Percentiles rank a stretch among this genome's conserved stretches.
These are phyloP conservation scores for Endomychus coccineus DNA, from an alignment of 2,888 invertebrate species.

Conservation along the genomic window DNA sequence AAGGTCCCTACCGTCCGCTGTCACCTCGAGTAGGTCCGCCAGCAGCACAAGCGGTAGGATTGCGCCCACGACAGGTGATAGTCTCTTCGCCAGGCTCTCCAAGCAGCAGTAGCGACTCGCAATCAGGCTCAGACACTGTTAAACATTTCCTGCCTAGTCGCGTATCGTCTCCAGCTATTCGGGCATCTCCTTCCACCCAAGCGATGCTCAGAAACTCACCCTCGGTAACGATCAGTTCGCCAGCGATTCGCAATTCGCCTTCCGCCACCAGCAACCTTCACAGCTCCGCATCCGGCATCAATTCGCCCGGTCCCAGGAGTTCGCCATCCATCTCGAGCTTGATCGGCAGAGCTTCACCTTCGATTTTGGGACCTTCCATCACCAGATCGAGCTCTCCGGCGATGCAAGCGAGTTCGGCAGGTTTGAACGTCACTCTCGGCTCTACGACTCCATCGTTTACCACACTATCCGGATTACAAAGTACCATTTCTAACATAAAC, in stretches of 20 bases:
- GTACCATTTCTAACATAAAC: conserved; percentile 37
- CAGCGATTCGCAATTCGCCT: conserved; percentile 35
- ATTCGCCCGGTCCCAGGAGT: conserved; percentile 39
- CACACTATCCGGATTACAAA: conserved; percentile 36
- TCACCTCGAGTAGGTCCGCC: conserved; percentile 58
- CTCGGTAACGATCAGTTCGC: conserved; percentile 31
- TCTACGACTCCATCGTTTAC: conserved; percentile 40
- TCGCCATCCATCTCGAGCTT: conserved; percentile 38
- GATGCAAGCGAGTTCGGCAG: conserved; percentile 53
- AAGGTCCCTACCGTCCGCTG: conserved; percentile 64
- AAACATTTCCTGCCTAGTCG: conserved; percentile 51
- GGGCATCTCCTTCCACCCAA: conserved; percentile 41
- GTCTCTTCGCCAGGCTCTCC: conserved; percentile 76
- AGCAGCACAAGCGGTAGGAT: conserved; percentile 10
- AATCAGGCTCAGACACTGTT: conserved; percentile 70
- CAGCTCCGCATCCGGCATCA: conserved; percentile 33
- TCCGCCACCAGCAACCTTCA: conserved; percentile 38
- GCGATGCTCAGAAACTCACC: conserved; percentile 42
- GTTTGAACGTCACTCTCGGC: conserved; percentile 55
- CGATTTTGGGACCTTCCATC: conserved; percentile 26
- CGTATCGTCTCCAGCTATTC: conserved; percentile 41
- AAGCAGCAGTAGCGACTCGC: conserved; percentile 79
- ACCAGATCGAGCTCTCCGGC: conserved; percentile 41
- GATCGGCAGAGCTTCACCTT: conserved; percentile 45
- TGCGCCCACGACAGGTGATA: conserved; percentile 49